phyloP scores from a whole-genome alignment of 64 coral and sea anemone genomes.

The Hydrozoanthus tunicans region DNA sequence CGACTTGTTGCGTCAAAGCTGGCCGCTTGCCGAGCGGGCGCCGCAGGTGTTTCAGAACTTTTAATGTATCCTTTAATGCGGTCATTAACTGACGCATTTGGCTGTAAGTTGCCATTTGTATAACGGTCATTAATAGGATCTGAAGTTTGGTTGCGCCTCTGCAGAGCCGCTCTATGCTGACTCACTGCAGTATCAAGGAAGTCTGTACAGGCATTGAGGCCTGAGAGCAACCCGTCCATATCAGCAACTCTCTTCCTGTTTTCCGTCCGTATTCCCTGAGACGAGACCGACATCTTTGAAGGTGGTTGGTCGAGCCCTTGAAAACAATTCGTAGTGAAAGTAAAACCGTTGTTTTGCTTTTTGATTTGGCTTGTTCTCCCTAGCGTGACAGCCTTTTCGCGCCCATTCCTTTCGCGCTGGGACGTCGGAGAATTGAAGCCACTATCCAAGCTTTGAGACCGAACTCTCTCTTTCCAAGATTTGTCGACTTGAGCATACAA shows the following conservation, averaged over 20 bases:
- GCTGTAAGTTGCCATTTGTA: conserved; percentile 9
- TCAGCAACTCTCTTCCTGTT: conserved; percentile 33
- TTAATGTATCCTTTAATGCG: conserved; percentile 31
- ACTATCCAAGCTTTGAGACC: conserved; percentile 40
- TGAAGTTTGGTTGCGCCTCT: conserved; percentile 19
- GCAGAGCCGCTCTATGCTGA: conserved; percentile 40
- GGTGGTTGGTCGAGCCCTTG: neutral
- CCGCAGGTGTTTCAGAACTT: neutral
- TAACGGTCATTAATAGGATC: neutral
- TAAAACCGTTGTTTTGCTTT: neutral
- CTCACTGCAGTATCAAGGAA: conserved; percentile 2
- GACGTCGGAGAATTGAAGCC: neutral
- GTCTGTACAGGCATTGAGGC: conserved; percentile 24
- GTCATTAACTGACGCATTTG: conserved; percentile 16
- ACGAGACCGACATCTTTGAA: conserved; percentile 42
- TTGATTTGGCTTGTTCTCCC: conserved; percentile 14
- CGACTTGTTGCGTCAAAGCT: conserved; percentile 54
- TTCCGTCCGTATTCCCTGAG: neutral
- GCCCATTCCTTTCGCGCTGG: conserved; percentile 7
- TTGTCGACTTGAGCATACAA: conserved; percentile 54
- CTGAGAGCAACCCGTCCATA: conserved; percentile 33
- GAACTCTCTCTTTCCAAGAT: conserved; percentile 28
- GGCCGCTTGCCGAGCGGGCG: conserved; percentile 45
- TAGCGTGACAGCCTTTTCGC: conserved; percentile 12
- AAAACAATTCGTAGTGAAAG: neutral